phyloP scores from a whole-genome alignment of 1,140 invertebrate genomes.

The Phthorimaea operculella region DNA sequence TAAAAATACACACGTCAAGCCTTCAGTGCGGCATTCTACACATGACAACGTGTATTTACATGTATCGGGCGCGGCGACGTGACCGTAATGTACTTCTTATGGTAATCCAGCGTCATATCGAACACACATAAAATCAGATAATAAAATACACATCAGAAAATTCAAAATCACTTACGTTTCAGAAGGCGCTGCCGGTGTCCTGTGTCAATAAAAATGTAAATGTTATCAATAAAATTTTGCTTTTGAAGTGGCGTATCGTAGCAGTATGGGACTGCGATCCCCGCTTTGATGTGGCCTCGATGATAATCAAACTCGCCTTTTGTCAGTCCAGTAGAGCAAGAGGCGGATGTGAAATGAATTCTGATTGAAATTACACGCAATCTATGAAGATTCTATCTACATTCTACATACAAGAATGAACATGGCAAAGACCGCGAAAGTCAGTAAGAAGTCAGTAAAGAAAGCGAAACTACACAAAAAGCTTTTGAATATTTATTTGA shows the following conservation, averaged over 20 bases:
- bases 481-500: too few species aligned
- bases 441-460: too few species aligned
- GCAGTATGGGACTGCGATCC: slow-evolving; percentile 16
- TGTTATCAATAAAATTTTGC: slow-evolving; percentile 63
- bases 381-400: too few species aligned
- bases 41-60: slow-evolving; percentile 13
- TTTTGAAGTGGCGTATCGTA: slow-evolving; percentile 52
- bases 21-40: background rate
- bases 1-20: too few species aligned
- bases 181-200: slow-evolving; percentile 54
- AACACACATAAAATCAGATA: slow-evolving; percentile 61
- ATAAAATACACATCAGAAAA: slow-evolving; percentile 67
- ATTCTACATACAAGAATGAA: too few species aligned
- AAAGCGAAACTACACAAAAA: too few species aligned
- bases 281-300: slow-evolving; percentile 51
- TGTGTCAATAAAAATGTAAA: slow-evolving; percentile 67
- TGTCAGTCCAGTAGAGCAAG: slow-evolving; percentile 22
- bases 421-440: too few species aligned
- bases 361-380: background rate
- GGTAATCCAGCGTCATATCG: slow-evolving; percentile 53
- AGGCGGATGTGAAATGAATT: background rate
- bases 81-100: slow-evolving; percentile 47
- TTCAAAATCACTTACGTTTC: slow-evolving; percentile 67
- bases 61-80: slow-evolving; percentile 19
- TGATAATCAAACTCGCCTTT: slow-evolving; percentile 43